Evolutionary conservation across 2,888 invertebrate genomes (phyloP), one percentile per base, ranked within the genome.

Genomic region (Leucophenga maculata): DNA sequence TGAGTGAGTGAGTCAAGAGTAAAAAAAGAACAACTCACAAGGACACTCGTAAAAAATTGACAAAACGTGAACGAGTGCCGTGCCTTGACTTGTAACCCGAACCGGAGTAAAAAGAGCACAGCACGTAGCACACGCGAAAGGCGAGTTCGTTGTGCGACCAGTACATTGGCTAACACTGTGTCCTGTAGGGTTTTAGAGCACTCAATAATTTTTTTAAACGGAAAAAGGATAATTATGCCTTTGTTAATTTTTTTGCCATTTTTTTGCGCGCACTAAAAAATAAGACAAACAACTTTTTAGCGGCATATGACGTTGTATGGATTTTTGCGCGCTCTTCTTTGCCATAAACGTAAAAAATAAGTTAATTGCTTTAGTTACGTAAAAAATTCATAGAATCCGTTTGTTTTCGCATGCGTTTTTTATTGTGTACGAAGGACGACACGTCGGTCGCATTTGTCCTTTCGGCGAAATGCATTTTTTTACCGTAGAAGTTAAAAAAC

Each of bases 11-110:
- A 39, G n/a, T n/a, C n/a, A 39, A 39, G 8, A 39, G 11, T n/a
- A n/a, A n/a, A n/a, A n/a, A n/a, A n/a, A n/a, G n/a, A n/a, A n/a
- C n/a, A n/a, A n/a, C n/a, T n/a, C n/a, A n/a, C n/a, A n/a, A n/a
- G n/a, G n/a, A n/a, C n/a, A n/a, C n/a, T n/a, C 68, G 48, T 59
- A 39, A 62, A 68, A 46, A 73, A 26, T 26, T 26, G 26, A 26
- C 3, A 26, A n/a, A 67, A 80, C 80, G 82, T 79, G 75, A 74
- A 80, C 84, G 82, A 82, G 80, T n/a, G n/a, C n/a, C n/a, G 26
- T 50, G 26, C 65, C 54, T 65, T 68, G 70, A 68, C 70, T 65
- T 46, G n/a, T 57, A 70, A 68, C 68, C 67, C 68, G 65, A 68
- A 68, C 68, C 68, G 50, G 59, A 50, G 67, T 50, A 68, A 60